A percentile compares a stretch with the other conserved stretches of the same genome.
Evolutionary conservation across 2,888 invertebrate species (phyloP).

Genomic region (Chesias legatella): DNA sequence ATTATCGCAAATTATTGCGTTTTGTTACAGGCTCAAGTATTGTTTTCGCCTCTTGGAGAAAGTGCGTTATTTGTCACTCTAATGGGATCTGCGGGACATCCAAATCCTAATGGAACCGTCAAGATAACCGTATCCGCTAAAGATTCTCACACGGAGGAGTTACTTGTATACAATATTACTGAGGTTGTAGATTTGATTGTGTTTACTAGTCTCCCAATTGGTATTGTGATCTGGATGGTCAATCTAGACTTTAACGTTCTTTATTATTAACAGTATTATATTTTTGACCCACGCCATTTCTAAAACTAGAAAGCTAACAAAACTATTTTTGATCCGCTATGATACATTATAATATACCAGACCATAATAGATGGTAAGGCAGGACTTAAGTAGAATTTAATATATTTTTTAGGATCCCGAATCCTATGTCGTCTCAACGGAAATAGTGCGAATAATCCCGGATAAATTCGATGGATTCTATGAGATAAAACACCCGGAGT

Average conservation of each 20-base stretch:
- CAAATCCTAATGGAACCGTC: slow-evolving; percentile 60
- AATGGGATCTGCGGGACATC: slow-evolving; percentile 48
- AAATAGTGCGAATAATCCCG: slow-evolving; percentile 51
- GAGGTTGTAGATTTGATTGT: slow-evolving; percentile 38
- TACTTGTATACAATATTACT: slow-evolving; percentile 63
- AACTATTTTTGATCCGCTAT: too few relatives aligned
- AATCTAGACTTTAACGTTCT: too few relatives aligned
- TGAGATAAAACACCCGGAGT: slow-evolving; percentile 60
- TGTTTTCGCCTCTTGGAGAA: slow-evolving; percentile 68
- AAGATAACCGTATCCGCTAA: slow-evolving; percentile 53
- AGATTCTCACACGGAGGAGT: slow-evolving; percentile 47
- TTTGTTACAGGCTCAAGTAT: slow-evolving; percentile 50
- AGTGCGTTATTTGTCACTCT: slow-evolving; percentile 56
- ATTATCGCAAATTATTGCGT: not conserved
- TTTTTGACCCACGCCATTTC: too few relatives aligned
- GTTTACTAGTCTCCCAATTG: not conserved
- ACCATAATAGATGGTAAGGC: too few relatives aligned
- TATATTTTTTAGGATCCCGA: slow-evolving; percentile 59
- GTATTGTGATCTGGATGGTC: too few relatives aligned
- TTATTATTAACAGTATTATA: too few relatives aligned
- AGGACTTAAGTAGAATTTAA: too few relatives aligned
- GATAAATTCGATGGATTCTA: slow-evolving; percentile 65
- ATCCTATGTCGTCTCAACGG: slow-evolving; percentile 56
- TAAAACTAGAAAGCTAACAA: too few relatives aligned
- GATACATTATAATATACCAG: too few relatives aligned